These are phyloP conservation scores for Agriopis leucophaearia DNA, from an alignment of 2,888 invertebrate species.

Conservation along the genomic window DNA sequence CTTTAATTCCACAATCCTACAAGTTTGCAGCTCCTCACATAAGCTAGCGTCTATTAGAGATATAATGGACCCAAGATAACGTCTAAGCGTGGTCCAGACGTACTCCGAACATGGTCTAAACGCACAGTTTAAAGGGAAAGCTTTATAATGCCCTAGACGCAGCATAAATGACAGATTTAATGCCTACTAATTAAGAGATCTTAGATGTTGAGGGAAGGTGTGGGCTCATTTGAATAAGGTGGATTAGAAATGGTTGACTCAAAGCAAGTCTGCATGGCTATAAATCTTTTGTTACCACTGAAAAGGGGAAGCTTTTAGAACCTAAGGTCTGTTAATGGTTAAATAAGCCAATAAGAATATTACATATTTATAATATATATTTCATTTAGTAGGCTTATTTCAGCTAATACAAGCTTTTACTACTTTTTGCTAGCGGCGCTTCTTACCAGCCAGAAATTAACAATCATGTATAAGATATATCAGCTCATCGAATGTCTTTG, in stretches of 20 bases:
- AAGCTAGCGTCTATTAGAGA: slow-evolving; percentile 77
- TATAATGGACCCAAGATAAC: slow-evolving; percentile 78
- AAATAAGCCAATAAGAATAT: no score
- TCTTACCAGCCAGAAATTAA: background rate
- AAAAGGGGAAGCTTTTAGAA: background rate
- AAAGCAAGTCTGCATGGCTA: background rate
- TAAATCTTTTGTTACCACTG: background rate
- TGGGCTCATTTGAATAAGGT: slow-evolving; percentile 18
- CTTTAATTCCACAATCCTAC: slow-evolving; percentile 43
- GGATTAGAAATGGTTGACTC: background rate
- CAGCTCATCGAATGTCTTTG: no score
- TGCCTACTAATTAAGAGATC: slow-evolving; percentile 80
- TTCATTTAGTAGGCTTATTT: no score
- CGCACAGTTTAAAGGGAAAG: slow-evolving; percentile 71
- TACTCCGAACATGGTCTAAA: slow-evolving; percentile 70
- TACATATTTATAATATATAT: no score
- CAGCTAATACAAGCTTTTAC: no score
- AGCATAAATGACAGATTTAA: slow-evolving; percentile 81
- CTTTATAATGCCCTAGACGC: slow-evolving; percentile 68
- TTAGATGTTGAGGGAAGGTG: slow-evolving; percentile 18
- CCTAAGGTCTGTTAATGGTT: no score
- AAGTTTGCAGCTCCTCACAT: slow-evolving; percentile 53
- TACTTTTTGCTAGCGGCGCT: background rate
- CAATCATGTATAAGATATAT: background rate
- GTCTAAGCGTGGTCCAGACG: slow-evolving; percentile 60